Base-by-base conservation (phyloP, 2,888 invertebrate genomes). In the Petrolisthes manimaculis region DNA sequence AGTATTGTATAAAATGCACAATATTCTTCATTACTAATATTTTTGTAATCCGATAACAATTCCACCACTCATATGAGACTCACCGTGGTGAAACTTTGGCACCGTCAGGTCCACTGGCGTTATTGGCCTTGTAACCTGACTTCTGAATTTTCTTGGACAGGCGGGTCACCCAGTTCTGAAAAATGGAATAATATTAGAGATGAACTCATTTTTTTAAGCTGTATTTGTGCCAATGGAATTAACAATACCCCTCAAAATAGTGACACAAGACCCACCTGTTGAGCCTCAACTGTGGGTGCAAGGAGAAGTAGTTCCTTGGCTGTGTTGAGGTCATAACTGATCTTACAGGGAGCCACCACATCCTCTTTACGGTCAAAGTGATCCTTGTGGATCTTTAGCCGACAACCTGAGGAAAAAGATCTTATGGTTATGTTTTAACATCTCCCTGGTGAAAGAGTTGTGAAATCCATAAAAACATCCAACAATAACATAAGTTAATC, bases 351-450 rank as follows among this genome's bases (percentile, higher is more conserved):
- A 91, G 97, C 97, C 93, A 98, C 95, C 91, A 95, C 95, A 93
- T 97, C 97, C 93, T 96, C 96, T 92, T 95, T 95, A 92, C 95
- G 96, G 92, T 97, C 96, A 93, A 97, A 95, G 95, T 99, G 99
- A 93, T 99, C 99, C 93, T 97, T 97, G 94, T 99, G 99, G 92
- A 99, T 97, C 95, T 99, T 99, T 93, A 97, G 96, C 93, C 97
- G 96, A 94, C 99, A 99, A 92, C 98, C 98, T 96, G 93, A 61
- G 37, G 37, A 37, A 37, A 37, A 37, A 37, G 0, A 37, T 37
- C 37, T 37, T 37, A 37, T 37, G 37, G 37, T 37, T 37, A 37
- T 37, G 37, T 37, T 37, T 37, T 37, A 37, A 37, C 37, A 37
- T 37, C 37, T 37, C 37, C 37, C 37, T 37, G 37, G 37, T 67